Conservation (phyloP, 30 jellyfish, hydroid and myxozoan species). For the Pelagia noctiluca region DNA sequence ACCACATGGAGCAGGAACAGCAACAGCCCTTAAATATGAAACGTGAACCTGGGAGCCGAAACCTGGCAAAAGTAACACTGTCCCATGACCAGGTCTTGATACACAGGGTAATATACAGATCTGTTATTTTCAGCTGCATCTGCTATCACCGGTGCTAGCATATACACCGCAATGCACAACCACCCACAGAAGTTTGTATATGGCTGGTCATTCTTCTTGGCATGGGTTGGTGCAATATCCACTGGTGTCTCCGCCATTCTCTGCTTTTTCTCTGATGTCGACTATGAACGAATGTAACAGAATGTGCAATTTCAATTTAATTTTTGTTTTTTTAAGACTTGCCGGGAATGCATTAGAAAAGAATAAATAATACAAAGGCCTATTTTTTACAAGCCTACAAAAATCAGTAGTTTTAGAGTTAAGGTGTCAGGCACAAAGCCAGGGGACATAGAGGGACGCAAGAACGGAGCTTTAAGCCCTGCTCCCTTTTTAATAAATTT, state of each 20-base stretch:
- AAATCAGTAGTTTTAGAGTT: too few species aligned
- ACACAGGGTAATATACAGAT: background rate
- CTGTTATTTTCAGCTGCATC: constrained; percentile 43
- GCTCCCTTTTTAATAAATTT: too few species aligned
- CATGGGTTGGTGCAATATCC: constrained; percentile 75
- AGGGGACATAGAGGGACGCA: too few species aligned
- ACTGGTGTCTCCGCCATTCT: constrained; percentile 62
- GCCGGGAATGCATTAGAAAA: too few species aligned
- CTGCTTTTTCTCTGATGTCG: constrained; percentile 80
- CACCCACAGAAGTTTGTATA: constrained; percentile 65
- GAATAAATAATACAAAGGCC: too few species aligned
- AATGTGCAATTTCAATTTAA: too few species aligned
- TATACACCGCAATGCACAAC: constrained; percentile 73
- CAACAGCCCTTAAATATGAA: too few species aligned
- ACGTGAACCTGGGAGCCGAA: background rate
- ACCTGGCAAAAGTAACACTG: background rate
- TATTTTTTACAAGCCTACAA: too few species aligned
- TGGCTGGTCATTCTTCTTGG: constrained; percentile 89
- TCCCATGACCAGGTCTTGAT: background rate
- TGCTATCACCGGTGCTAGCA: constrained; percentile 65
- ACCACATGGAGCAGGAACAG: too few species aligned
- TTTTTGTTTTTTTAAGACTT: too few species aligned
- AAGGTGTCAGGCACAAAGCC: too few species aligned
- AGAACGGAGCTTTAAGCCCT: too few species aligned
- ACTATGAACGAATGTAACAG: constrained; percentile 67